Evolutionary conservation across 1,140 invertebrate genomes (phyloP).

Genomic region (Drosophila lacertosa): DNA sequence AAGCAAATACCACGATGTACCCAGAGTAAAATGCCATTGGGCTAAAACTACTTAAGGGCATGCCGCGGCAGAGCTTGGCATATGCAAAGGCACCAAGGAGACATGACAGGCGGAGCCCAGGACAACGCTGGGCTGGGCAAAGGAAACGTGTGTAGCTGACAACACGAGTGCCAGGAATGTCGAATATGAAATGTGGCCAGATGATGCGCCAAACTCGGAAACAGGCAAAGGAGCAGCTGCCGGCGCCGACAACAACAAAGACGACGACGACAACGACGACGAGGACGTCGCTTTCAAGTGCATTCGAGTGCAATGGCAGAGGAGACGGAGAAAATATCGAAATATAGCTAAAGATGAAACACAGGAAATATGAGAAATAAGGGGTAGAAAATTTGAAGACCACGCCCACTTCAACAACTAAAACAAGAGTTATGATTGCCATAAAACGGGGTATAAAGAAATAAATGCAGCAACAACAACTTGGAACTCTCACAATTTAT

Average conservation of each 20-base stretch:
- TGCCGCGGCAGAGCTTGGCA: slow-evolving; percentile 19
- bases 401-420: slow-evolving; percentile 5
- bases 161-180: slow-evolving; percentile 44
- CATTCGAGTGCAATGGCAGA: slow-evolving; percentile 11
- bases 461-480: not conserved
- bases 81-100: slow-evolving; percentile 21
- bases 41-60: slow-evolving; percentile 62
- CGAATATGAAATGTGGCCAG: slow-evolving; percentile 72
- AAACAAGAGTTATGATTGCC: slow-evolving; percentile 12
- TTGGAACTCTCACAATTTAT: slow-evolving; percentile 9
- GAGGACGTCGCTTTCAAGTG: slow-evolving; percentile 18
- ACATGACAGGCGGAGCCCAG: slow-evolving; percentile 4
- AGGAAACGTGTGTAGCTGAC: slow-evolving; percentile 55
- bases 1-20: slow-evolving; percentile 38
- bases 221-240: slow-evolving; percentile 23
- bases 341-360: slow-evolving; percentile 8
- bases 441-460: not conserved
- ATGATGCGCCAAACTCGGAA: slow-evolving; percentile 47
- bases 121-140: slow-evolving; percentile 8
- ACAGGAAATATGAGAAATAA: slow-evolving; percentile 6
- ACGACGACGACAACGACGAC: not conserved
- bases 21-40: slow-evolving; percentile 43
- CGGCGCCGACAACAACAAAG: slow-evolving; percentile 17
- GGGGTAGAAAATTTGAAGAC: slow-evolving; percentile 12
- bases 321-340: slow-evolving; percentile 9